Base-by-base conservation (phyloP, 2,797 vertebrate species). In the Chelon labrosus region DNA sequence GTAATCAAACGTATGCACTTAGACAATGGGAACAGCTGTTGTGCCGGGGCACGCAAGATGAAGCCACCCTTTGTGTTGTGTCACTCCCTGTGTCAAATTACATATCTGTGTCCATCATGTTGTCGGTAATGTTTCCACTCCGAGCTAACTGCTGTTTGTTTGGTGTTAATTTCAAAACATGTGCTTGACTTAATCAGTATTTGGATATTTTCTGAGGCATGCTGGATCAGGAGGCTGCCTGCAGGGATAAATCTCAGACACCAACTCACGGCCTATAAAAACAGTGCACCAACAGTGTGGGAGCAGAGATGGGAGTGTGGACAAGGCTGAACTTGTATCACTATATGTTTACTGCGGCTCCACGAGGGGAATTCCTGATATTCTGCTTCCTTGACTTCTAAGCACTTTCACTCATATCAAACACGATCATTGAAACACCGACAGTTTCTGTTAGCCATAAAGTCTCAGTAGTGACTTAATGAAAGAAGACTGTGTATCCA, bases 251-350 rank as follows among this genome's bases (percentile, higher is more conserved):
- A 62, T 73, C 64, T 66, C 73, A 82, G 77, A 84, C 75, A 66
- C 38, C 10, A 58, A 62, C 57, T 79, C 47, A 61, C 27, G 46
- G 61, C 52, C 56, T 69, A 13, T 58, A 47, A 87, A 72, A 70
- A 9, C 52, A 51, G 19, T 3, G 55, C 42, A 68, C 65, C 41
- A 66, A 49, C 4, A 20, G 10, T 0, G n/a, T 14, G 47, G 54
- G 7, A 17, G 31, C 41, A 50, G 64, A 20, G 20, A 20, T 13
- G 19, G 69, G 62, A 7, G 54, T 67, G 73, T 39, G 25, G 78
- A 70, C 85, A 65, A 58, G 87, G 38, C 76, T 39, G 25, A 35
- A 82, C 84, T 75, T 68, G 86, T 58, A 58, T 72, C 49, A 35
- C 53, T 73, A 12, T 39, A 38, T 73, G 80, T 83, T 83, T 85